These are phyloP conservation scores for Desmodus rotundus DNA, from an alignment of 2,113 vertebrate genomes.

Conservation along the genomic window DNA sequence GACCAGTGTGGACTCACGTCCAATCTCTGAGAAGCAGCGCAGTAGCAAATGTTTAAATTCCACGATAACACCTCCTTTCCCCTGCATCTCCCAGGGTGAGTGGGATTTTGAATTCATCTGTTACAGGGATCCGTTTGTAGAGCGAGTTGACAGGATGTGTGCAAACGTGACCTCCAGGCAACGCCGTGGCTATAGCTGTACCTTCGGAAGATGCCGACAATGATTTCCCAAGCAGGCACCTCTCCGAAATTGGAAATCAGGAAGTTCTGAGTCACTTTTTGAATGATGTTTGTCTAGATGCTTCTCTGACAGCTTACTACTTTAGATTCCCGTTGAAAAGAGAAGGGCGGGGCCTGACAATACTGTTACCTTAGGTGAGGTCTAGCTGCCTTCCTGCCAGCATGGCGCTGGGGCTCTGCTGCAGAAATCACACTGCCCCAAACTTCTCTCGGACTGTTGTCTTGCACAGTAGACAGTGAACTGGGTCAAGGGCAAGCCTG, in stretches of 20 bases:
- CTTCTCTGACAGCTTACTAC: neutral
- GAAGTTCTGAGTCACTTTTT: no score
- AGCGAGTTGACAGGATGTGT: neutral
- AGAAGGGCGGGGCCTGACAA: neutral
- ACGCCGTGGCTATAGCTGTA: rapidly evolving
- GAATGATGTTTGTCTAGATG: neutral
- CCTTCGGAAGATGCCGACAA: neutral
- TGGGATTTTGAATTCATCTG: neutral
- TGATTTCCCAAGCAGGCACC: neutral
- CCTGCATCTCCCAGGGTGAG: rapidly evolving
- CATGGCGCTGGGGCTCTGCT: neutral
- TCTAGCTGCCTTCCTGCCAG: no score
- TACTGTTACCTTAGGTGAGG: no score
- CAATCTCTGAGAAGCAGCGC: neutral
- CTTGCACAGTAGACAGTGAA: neutral
- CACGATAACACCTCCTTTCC: neutral
- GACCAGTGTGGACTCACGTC: no score
- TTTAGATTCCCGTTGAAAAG: neutral
- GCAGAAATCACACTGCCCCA: neutral
- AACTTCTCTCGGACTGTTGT: neutral
- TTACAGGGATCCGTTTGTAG: neutral
- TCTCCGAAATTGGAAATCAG: rapidly evolving
- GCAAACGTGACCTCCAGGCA: no score
- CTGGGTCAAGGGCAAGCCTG: neutral
- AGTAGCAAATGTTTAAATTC: neutral